Evolutionary conservation across 2,888 invertebrate genomes (phyloP).

Genomic region (Leptinotarsa peninsularis): DNA sequence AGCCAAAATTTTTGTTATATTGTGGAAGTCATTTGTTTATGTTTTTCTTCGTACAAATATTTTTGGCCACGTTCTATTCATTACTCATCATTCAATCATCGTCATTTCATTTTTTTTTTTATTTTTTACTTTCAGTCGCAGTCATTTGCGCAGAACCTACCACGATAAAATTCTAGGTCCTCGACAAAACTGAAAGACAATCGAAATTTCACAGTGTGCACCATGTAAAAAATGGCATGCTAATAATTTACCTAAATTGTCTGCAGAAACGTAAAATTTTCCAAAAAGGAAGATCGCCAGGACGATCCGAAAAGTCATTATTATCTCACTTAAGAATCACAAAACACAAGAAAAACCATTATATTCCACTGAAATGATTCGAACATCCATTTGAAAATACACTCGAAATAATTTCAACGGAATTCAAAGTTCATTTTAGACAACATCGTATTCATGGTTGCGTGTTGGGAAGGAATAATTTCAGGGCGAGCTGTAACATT

Average conservation of each 20-base stretch:
- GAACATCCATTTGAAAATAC: conserved; percentile 17
- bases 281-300: conserved; percentile 38
- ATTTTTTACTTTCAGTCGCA: too few species aligned
- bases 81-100: too few species aligned
- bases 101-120: too few species aligned
- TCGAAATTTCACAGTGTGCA: neutral
- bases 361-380: conserved; percentile 28
- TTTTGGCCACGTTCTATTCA: too few species aligned
- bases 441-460: conserved; percentile 25
- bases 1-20: too few species aligned
- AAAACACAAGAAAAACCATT: conserved; percentile 36
- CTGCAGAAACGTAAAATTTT: conserved; percentile 38
- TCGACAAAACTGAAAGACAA: conserved; percentile 1
- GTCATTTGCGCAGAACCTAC: conserved; percentile 13
- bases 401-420: conserved; percentile 13
- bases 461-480: conserved; percentile 27
- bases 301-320: conserved; percentile 42
- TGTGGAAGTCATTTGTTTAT: too few species aligned
- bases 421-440: neutral
- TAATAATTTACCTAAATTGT: conserved; percentile 42
- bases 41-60: too few species aligned
- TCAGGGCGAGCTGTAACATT: conserved; percentile 30
- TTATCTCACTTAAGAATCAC: conserved; percentile 39
- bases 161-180: conserved; percentile 18
- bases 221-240: neutral